Percentiles rank a stretch among this genome's conserved stretches.
Evolutionary conservation across 2,113 vertebrate species (phyloP).

Genomic region (Pseudorhombus dupliciocellatus): DNA sequence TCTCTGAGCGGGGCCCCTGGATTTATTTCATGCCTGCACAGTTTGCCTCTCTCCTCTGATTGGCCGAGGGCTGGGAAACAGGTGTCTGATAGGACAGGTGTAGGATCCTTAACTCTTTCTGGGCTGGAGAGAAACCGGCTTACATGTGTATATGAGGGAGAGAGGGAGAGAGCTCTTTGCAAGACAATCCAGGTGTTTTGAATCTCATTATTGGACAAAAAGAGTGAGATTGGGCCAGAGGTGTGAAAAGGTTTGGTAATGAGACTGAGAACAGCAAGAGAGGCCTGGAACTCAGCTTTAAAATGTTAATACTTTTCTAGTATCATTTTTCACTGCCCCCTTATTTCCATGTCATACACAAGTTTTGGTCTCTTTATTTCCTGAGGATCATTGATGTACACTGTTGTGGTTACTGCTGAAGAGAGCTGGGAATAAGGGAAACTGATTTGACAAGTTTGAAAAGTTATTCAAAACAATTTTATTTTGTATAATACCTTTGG

Average conservation of each 20-base stretch:
- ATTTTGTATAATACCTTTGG: no score
- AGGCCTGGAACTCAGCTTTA: slow-evolving; percentile 60
- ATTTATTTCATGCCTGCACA: slow-evolving; percentile 74
- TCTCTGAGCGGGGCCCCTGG: slow-evolving; percentile 37
- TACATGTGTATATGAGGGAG: slow-evolving; percentile 43
- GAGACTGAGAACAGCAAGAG: slow-evolving; percentile 30
- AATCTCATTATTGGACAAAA: slow-evolving; percentile 67
- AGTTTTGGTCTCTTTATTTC: slow-evolving; percentile 65
- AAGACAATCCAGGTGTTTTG: slow-evolving; percentile 60
- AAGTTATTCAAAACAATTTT: no score
- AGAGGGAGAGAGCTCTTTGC: slow-evolving; percentile 46
- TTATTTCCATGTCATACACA: slow-evolving; percentile 20
- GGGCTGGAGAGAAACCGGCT: slow-evolving; percentile 65
- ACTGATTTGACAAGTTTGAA: no score
- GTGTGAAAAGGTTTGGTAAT: slow-evolving; percentile 69
- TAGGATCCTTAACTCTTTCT: slow-evolving; percentile 70
- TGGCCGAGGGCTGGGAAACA: slow-evolving; percentile 77
- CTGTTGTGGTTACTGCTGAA: background rate
- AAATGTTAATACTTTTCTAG: slow-evolving; percentile 71
- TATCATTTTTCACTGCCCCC: slow-evolving; percentile 58
- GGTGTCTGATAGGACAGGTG: slow-evolving; percentile 85
- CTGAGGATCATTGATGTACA: background rate
- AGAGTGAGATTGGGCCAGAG: slow-evolving; percentile 64
- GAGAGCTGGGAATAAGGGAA: background rate
- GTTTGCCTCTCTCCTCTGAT: slow-evolving; percentile 71